These are phyloP conservation scores for Hydrophis major DNA, from an alignment of 2,797 vertebrate genomes.

Conservation along the genomic window DNA sequence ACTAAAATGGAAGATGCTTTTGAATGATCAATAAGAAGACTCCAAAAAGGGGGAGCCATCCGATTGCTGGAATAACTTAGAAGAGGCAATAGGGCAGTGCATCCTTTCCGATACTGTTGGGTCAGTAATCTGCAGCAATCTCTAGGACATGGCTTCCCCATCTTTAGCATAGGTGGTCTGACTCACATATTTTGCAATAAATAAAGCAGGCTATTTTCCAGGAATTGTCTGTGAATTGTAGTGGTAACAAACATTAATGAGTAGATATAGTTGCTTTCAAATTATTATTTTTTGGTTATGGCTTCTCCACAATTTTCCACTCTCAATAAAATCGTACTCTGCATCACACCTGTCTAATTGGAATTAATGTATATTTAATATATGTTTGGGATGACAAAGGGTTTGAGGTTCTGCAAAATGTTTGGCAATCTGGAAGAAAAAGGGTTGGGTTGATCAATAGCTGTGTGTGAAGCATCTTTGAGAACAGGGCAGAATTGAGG, in stretches of 20 bases:
- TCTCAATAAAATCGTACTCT: neutral
- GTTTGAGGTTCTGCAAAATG: neutral
- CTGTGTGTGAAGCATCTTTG: neutral
- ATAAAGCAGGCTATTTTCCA: neutral
- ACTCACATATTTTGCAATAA: neutral
- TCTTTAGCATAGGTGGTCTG: neutral
- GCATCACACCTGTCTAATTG: neutral
- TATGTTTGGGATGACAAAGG: neutral
- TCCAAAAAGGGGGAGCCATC: neutral
- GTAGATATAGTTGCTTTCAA: neutral
- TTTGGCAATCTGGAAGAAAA: neutral
- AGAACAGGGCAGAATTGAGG: neutral
- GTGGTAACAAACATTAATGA: neutral
- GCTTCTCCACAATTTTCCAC: neutral
- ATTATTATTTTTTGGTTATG: neutral
- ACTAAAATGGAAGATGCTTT: neutral
- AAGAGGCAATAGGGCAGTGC: neutral
- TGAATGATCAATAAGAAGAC: neutral
- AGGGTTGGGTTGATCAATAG: neutral
- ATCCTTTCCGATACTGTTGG: neutral
- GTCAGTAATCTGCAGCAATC: neutral
- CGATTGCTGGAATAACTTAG: neutral
- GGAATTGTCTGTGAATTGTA: neutral
- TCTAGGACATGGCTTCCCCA: neutral
- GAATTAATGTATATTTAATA: neutral